Evolutionary conservation across 2,797 vertebrate genomes (phyloP), one percentile per base, ranked within the genome.

Genomic region (Myotis vivesi): DNA sequence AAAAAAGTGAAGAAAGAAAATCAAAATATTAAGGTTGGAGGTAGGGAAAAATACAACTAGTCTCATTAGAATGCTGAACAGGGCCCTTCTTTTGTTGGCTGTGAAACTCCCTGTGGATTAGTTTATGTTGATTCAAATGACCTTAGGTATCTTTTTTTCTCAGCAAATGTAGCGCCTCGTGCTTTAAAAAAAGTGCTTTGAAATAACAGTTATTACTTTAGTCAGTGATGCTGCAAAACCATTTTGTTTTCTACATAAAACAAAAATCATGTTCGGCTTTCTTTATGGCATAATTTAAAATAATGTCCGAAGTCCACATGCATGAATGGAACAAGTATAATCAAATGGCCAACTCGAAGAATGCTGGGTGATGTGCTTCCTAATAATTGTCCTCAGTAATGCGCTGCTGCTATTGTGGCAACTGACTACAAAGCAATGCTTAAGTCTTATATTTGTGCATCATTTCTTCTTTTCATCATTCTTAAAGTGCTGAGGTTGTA

Each of bases 141-240:
- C 72, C 19, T 91, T 72, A 30, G 23, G 13, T 71, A 22, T 38
- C 36, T 23, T 25, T 87, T 77, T 20, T 84, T 75, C 51, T 30
- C 19, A 93, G 33, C 1, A 88, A 84, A 87, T 38, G 53, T 36
- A 30, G 7, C 19, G 2, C 41, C 85, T 92, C 16, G 4, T 44
- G 62, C 46, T 92, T 93, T 87, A 62, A 28, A 28, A 90, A 91
- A 89, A 71, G 17, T 85, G 80, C n/a, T 57, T 90, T 92, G 94
- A 95, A 96, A 89, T 94, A 91, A 93, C 10, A 86, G 51, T 89
- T 79, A 81, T 82, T 90, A 84, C 62, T 91, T 81, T 76, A 87
- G 64, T 84, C 80, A 91, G 57, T 88, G 83, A 93, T 93, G 64
- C 79, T 88, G 55, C 86, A 94, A 94, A 76, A 89, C 9, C 46